Evolutionary conservation across 2,797 vertebrate species (phyloP), one percentile per base, ranked within the genome.

Genomic region (Phalloptychus januarius): DNA sequence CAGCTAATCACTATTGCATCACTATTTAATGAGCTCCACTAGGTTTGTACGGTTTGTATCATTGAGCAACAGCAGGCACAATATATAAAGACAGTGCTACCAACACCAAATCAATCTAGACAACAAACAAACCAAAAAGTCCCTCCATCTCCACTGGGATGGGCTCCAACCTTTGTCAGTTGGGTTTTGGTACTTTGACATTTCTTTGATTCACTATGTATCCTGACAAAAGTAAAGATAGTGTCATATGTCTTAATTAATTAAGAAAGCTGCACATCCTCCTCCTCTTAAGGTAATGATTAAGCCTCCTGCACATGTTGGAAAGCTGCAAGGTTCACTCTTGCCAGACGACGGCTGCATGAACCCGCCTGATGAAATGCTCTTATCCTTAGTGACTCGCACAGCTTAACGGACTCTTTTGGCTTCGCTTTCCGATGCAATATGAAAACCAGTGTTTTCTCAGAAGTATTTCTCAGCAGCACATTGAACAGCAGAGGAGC

Each of bases 401-500:
- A 46, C 71, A 67, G 67, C 56, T 78, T 61, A 40, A 52, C 28
- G 33, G 56, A 79, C 65, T 54, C 48, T 77, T 74, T 54, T 67
- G 48, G 74, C 72, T 28, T 44, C n/a, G 45, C 28, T 38, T 50
- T 52, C 28, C 28, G 10, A 38, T 16, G 38, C 56, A 33, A 44
- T 74, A 73, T 33, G 65, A 16, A 78, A 80, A 63, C 81, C 61
- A 73, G 63, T 74, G 71, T 83, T 80, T 77, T 76, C 71, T 28
- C 10, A 74, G 72, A 77, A 77, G 61, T 40, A n/a, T 72, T 87
- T 58, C 71, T 78, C 52, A 58, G 74, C 77, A 75, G 84, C 76
- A 56, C 79, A 86, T 25, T 16, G 74, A 87, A 85, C 86, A 70
- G 73, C 79, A 71, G 85, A 88, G 81, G 76, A 91, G 85, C 79